phyloP scores from a whole-genome alignment of 2,797 vertebrate species.

The Helicolenus hilgendorfi region DNA sequence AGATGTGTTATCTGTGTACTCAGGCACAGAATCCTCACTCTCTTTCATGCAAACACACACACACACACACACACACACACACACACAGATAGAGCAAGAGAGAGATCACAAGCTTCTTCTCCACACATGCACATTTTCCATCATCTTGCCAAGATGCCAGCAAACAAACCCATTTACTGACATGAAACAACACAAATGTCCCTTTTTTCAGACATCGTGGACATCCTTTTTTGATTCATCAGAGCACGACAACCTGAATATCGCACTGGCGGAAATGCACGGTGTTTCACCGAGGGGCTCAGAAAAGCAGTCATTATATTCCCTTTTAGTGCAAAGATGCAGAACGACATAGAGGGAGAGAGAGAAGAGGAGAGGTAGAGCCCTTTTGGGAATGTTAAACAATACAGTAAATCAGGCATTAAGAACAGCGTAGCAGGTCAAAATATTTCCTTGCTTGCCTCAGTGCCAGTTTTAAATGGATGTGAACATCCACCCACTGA shows the following conservation, averaged over 20 bases:
- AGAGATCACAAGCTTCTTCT: neutral
- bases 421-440: conserved; percentile 44
- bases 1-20: conserved; percentile 66
- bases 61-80: neutral
- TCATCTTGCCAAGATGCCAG: conserved; percentile 47
- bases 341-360: conserved; percentile 36
- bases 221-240: conserved; percentile 25
- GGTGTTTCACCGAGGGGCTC: conserved; percentile 26
- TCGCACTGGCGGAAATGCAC: conserved; percentile 19
- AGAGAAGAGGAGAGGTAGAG: conserved; percentile 6
- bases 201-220: conserved; percentile 1
- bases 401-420: conserved; percentile 60
- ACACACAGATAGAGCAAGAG: neutral
- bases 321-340: conserved; percentile 55
- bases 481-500: conserved; percentile 36
- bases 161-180: conserved; percentile 59
- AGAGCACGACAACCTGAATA: conserved; percentile 35
- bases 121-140: conserved; percentile 28
- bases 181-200: conserved; percentile 47
- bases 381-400: conserved; percentile 66
- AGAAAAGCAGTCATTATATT: conserved; percentile 59
- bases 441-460: conserved; percentile 41
- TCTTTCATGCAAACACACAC: neutral
- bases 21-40: conserved; percentile 23
- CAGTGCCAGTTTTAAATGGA: conserved; percentile 24